Conservation (phyloP, 1,140 invertebrate genomes). For the Zaprionus ornatus region DNA sequence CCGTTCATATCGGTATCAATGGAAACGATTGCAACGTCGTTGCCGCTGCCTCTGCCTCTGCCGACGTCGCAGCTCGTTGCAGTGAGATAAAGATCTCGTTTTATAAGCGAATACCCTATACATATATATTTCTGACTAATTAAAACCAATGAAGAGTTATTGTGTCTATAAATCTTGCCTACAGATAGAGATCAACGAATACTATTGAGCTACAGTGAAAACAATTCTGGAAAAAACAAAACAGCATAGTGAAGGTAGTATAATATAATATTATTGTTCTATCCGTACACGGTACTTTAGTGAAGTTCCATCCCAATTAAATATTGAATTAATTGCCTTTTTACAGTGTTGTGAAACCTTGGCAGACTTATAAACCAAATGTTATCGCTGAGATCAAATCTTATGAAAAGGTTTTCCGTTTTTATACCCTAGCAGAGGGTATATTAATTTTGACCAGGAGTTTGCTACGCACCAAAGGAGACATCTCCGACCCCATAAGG, state of each 20-base stretch:
- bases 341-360: neutral
- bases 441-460: too few species aligned
- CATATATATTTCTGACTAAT: conserved; percentile 64
- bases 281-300: neutral
- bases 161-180: conserved; percentile 63
- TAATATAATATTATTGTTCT: neutral
- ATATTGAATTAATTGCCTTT: neutral
- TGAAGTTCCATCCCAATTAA: neutral
- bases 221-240: neutral
- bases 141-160: conserved; percentile 74
- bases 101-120: conserved; percentile 40
- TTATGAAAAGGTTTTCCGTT: neutral
- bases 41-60: conserved; percentile 1
- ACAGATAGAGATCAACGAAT: neutral
- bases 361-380: neutral
- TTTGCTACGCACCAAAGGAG: too few species aligned
- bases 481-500: too few species aligned
- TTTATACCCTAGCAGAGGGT: too few species aligned
- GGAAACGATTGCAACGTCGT: conserved; percentile 28
- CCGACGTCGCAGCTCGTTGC: conserved; percentile 38
- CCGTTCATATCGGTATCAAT: conserved; percentile 39
- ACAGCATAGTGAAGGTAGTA: neutral
- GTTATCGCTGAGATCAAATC: neutral
- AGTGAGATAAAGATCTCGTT: conserved; percentile 65
- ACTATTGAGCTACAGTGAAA: conserved; percentile 21